Conservation (phyloP, 1,140 invertebrate species). For the Hesperophylax magnus region DNA sequence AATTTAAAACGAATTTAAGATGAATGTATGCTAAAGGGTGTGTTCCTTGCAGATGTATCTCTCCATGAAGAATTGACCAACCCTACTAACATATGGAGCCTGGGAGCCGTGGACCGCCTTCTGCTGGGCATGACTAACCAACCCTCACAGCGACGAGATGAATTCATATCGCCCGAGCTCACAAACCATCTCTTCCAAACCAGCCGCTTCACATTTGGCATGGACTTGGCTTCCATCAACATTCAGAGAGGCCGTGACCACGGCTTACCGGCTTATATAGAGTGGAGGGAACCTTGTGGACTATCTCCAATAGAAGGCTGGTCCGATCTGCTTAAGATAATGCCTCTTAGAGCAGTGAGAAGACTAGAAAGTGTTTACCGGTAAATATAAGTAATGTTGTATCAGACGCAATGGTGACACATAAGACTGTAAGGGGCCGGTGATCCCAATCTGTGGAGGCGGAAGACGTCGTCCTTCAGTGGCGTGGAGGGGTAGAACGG, state of each 20-base stretch:
- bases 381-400: conserved; percentile 56
- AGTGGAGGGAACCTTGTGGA: conserved; percentile 87
- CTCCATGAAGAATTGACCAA: conserved; percentile 83
- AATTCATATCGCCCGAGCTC: conserved; percentile 85
- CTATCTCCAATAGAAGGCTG: conserved; percentile 80
- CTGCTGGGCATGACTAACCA: conserved; percentile 84
- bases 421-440: no score
- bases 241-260: conserved; percentile 93
- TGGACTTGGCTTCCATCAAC: conserved; percentile 92
- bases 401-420: no score
- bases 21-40: no score
- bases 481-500: no score
- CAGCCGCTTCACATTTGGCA: conserved; percentile 78
- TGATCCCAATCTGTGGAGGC: no score
- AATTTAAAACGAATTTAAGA: no score
- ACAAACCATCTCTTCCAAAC: conserved; percentile 92
- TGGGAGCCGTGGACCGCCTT: conserved; percentile 84
- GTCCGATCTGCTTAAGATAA: conserved; percentile 81
- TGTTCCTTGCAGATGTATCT: conserved; percentile 76
- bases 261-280: conserved; percentile 86
- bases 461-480: no score
- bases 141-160: conserved; percentile 83
- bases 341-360: conserved; percentile 75
- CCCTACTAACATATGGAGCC: conserved; percentile 75
- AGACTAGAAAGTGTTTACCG: conserved; percentile 78